Evolutionary conservation across 1,140 invertebrate genomes (phyloP), one percentile per base, ranked within the genome.

Genomic region (Brachionus paranguensis): DNA sequence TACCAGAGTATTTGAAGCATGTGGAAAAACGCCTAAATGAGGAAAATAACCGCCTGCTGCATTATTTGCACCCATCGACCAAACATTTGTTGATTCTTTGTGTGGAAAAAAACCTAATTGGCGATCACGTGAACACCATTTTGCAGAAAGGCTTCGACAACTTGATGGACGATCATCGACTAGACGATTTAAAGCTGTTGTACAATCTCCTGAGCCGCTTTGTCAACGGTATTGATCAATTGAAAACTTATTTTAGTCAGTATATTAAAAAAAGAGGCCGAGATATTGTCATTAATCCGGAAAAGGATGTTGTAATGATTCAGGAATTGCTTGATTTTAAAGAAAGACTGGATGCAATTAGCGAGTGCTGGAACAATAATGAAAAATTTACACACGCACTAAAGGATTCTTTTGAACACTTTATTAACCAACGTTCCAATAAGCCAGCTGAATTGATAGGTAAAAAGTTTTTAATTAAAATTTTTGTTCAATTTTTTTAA

Each of bases 91-190:
- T 99, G 87, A 96, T 99, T 10, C 93, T 87, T 78, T 89, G 90
- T 72, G 20, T 84, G 0, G 68, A 84, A 84, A 83, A 97, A 88
- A 96, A 99, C 89, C 91, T 99, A 79, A 99, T 99, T 87, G 96
- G 96, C 88, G 95, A 95, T 88, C 96, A 99, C 90, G 98, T 99
- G 96, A 96, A 96, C 88, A 98, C 96, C 14, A 97, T 99, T 87
- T 95, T 98, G n/a, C 98, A 99, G 89, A 97, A 95, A 85, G 97
- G 97, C 84, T 96, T 99, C 74, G 95, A 98, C 50, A 95, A 98
- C 88, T 99, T 99, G 97, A 91, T 99, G 85, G 94, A 95, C 90
- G 96, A 98, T 89, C 94, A 97, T 85, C 97, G 96, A 91, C 97
- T 94, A 37, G 94, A 95, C 86, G 90, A 99, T 91, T 92, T 99